Evolutionary conservation across 2,888 invertebrate genomes (phyloP), one percentile per base, ranked within the genome.

Genomic region (Brassicogethes aeneus): DNA sequence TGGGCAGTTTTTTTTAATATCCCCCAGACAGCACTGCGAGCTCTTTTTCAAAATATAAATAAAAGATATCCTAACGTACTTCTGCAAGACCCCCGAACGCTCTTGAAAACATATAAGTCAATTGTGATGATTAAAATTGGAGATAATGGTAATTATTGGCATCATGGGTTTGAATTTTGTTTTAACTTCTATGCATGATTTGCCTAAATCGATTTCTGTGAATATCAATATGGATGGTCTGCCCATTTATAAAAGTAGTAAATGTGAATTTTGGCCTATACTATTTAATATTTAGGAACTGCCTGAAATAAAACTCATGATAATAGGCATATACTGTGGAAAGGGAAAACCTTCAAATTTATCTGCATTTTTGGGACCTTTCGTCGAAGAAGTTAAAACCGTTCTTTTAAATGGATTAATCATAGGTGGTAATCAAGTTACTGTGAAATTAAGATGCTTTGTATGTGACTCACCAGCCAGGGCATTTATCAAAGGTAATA

Each of bases 401-500:
- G 2, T 49, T 16, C 17, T 48, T 12, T 13, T 16, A 34, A 35
- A 46, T 36, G 48, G 46, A 15, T 34, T 46, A 23, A 13, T 32
- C 15, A 38, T 36, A 14, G 36, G 23, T 36, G 37, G 17, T 16
- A 29, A 13, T 17, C 39, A 34, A 34, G 36, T 48, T 32, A n/a
- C 17, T 17, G 31, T 50, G 13, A 40, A 40, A 37, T 33, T 51
- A 12, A 30, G 46, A 46, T 44, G 44, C 17, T 48, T 50, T 36
- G 41, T 51, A 17, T 47, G 42, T 35, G 49, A 51, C 32, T 47
- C 49, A 8, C 46, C 46, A 8, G 49, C 49, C n/a, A 43, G 49
- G 36, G 45, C 43, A n/a, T 49, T 51, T 42, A 44, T 49, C 16
- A 51, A 51, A 51, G 51, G 49, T 49, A 48, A 17, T n/a, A n/a